Conservation (phyloP, 2,113 vertebrate species). For the Mohoua ochrocephala region DNA sequence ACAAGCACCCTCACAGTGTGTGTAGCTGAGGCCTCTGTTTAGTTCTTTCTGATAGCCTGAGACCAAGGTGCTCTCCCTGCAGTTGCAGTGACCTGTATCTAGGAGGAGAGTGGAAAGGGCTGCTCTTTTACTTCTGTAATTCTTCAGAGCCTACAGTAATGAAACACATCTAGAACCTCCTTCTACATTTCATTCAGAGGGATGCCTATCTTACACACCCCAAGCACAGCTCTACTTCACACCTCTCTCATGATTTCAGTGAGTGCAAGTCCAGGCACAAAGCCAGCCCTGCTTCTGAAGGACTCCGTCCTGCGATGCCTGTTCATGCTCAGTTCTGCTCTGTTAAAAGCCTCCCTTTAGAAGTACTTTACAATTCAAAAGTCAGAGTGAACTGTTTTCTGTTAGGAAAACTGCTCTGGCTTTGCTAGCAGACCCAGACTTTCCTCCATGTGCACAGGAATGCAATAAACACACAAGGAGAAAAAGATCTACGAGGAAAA, state of each 20-base stretch:
- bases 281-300: background rate
- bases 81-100: background rate
- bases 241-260: background rate
- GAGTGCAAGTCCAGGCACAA: background rate
- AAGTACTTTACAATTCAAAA: background rate
- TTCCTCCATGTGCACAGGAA: background rate
- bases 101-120: background rate
- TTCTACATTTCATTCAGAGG: background rate
- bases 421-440: background rate
- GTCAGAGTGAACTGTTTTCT: background rate
- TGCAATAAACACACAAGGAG: background rate
- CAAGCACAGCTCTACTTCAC: background rate
- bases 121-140: background rate
- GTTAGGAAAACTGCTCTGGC: background rate
- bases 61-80: background rate
- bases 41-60: background rate
- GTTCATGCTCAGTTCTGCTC: background rate
- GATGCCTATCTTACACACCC: background rate
- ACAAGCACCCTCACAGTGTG: background rate
- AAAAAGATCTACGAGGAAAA: conserved; percentile 18
- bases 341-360: background rate
- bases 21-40: background rate
- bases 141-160: background rate
- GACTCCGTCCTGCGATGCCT: background rate
- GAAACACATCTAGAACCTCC: background rate